Evolutionary conservation across 1,140 invertebrate genomes (phyloP).

Genomic region (Drosophila varians): DNA sequence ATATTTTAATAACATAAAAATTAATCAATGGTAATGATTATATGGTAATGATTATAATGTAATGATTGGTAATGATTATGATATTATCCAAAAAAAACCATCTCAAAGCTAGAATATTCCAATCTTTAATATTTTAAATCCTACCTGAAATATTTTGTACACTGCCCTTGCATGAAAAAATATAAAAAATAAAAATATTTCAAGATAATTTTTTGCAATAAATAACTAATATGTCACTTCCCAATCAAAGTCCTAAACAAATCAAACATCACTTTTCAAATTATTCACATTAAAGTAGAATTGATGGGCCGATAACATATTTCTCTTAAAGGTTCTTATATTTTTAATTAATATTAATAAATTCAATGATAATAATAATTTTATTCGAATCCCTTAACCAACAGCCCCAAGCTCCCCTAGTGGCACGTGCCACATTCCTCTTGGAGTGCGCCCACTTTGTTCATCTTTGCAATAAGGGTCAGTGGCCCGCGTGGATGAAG

Average conservation of each 20-base stretch:
- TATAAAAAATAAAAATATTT: too few species aligned
- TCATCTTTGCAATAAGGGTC: conserved; percentile 98
- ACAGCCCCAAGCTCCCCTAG: conserved; percentile 96
- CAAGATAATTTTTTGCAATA: too few species aligned
- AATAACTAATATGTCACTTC: neutral
- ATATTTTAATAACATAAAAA: neutral
- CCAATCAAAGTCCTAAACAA: neutral
- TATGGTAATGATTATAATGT: too few species aligned
- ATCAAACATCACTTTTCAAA: neutral
- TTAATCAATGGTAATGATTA: neutral
- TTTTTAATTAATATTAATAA: too few species aligned
- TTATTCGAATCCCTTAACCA: neutral
- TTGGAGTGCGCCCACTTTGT: conserved; percentile 98
- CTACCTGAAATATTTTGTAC: too few species aligned
- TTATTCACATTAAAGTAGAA: neutral
- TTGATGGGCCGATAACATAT: too few species aligned
- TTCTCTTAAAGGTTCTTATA: too few species aligned
- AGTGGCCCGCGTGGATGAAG: conserved; percentile 99
- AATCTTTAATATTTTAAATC: too few species aligned
- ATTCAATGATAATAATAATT: neutral
- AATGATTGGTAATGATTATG: too few species aligned
- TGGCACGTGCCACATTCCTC: conserved; percentile 94
- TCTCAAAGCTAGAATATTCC: too few species aligned
- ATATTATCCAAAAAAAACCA: too few species aligned
- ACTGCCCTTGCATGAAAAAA: too few species aligned